Evolutionary conservation across 2,113 vertebrate genomes (phyloP).

Genomic region (Calyptommatus sinebrachiatus): DNA sequence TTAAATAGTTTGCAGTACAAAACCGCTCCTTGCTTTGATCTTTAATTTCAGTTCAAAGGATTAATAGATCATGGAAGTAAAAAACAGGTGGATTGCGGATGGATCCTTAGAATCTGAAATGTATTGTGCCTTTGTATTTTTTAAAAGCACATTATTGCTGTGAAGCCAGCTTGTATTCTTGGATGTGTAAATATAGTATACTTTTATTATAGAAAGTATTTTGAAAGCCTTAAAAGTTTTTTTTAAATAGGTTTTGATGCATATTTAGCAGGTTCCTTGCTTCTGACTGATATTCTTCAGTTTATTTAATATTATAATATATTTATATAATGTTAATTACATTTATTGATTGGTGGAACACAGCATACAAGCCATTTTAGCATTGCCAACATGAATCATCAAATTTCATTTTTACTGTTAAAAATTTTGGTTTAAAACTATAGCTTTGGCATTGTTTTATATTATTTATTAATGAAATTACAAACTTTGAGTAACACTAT

Average conservation of each 20-base stretch:
- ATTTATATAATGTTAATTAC: too few relatives aligned
- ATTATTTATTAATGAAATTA: too few relatives aligned
- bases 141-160: constrained; percentile 23
- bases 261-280: constrained; percentile 9
- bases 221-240: constrained; percentile 26
- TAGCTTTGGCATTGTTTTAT: too few relatives aligned
- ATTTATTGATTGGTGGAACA: too few relatives aligned
- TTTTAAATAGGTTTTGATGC: constrained; percentile 44
- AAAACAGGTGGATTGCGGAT: neutral
- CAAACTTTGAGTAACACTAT: too few relatives aligned
- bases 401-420: too few relatives aligned
- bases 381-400: too few relatives aligned
- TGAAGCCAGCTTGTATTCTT: constrained; percentile 26
- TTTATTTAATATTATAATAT: too few relatives aligned
- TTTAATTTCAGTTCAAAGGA: neutral
- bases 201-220: constrained; percentile 44
- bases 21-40: neutral
- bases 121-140: constrained; percentile 7
- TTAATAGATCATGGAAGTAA: neutral
- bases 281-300: too few relatives aligned
- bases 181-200: constrained; percentile 20
- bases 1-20: neutral
- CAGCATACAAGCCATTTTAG: too few relatives aligned
- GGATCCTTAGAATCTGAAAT: neutral
- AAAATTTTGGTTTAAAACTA: too few relatives aligned